Percentiles rank a stretch among this genome's conserved stretches.
Conservation (phyloP, 2,113 vertebrate genomes). For the Scartelaos histophorus region DNA sequence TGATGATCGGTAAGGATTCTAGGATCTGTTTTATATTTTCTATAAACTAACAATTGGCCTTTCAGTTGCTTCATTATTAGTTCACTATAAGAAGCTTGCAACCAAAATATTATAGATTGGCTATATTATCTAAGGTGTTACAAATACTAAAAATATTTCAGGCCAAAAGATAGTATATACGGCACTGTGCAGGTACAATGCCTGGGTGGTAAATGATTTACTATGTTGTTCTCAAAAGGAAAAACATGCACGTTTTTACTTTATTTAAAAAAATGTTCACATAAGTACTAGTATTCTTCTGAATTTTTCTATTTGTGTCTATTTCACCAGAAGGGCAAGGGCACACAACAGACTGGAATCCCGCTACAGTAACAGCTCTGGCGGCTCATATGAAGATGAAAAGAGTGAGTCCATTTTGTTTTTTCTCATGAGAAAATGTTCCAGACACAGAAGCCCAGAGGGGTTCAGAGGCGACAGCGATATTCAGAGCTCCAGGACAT, state of each 20-base stretch:
- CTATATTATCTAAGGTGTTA: neutral
- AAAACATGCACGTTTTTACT: too few relatives aligned
- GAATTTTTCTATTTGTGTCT: neutral
- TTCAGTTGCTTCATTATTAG: too few relatives aligned
- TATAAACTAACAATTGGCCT: too few relatives aligned
- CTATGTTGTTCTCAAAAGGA: too few relatives aligned
- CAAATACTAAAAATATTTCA: neutral
- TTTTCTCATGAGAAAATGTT: conserved; percentile 16
- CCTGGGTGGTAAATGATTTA: too few relatives aligned
- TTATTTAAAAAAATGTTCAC: too few relatives aligned
- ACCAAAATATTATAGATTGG: too few relatives aligned
- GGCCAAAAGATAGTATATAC: neutral
- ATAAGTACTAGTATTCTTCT: too few relatives aligned
- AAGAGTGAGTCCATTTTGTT: conserved; percentile 84
- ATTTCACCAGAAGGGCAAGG: conserved; percentile 75
- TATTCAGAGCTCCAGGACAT: conserved; percentile 21
- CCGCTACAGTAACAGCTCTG: conserved; percentile 98
- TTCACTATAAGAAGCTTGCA: too few relatives aligned
- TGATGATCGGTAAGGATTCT: conserved; percentile 86
- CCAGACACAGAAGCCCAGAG: conserved; percentile 1
- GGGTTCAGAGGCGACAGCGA: conserved; percentile 12
- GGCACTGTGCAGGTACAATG: too few relatives aligned
- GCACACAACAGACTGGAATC: conserved; percentile 96
- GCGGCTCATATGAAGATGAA: conserved; percentile 97
- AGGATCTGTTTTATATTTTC: neutral